Conservation (phyloP, 2,797 vertebrate species). For the Kryptopterus vitreolus region DNA sequence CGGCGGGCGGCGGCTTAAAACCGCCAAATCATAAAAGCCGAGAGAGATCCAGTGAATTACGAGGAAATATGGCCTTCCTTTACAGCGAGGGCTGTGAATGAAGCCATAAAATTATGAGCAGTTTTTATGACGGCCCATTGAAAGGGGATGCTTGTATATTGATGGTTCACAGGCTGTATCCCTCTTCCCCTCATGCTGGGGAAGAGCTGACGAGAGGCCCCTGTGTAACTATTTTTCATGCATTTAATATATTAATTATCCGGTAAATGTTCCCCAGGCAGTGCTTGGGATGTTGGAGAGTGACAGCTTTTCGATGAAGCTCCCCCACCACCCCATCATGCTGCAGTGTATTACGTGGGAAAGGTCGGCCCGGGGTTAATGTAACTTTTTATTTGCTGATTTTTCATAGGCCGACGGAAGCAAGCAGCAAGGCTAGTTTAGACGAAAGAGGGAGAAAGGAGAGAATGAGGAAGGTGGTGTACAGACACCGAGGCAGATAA, state of each 20-base stretch:
- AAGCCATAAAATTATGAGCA: slow-evolving; percentile 99
- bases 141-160: slow-evolving; percentile 98
- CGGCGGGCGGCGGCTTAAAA: slow-evolving; percentile 71
- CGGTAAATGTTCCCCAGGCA: slow-evolving; percentile 98
- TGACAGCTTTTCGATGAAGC: slow-evolving; percentile 94
- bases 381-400: slow-evolving; percentile 99
- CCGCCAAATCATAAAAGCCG: slow-evolving; percentile 79
- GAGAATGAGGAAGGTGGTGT: slow-evolving; percentile 51
- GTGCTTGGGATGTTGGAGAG: slow-evolving; percentile 92
- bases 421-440: slow-evolving; percentile 74
- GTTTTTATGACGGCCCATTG: slow-evolving; percentile 99
- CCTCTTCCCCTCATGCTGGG: slow-evolving; percentile 76
- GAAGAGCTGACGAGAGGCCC: slow-evolving; percentile 81
- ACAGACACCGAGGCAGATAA: slow-evolving; percentile 70
- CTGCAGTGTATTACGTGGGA: slow-evolving; percentile 94
- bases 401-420: slow-evolving; percentile 87
- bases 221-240: slow-evolving; percentile 99
- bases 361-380: slow-evolving; percentile 99
- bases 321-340: slow-evolving; percentile 90
- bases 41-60: slow-evolving; percentile 76
- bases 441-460: slow-evolving; percentile 38
- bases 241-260: slow-evolving; percentile 99
- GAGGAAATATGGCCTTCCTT: slow-evolving; percentile 97
- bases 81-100: slow-evolving; percentile 97
- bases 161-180: slow-evolving; percentile 97